Base-by-base conservation (phyloP, 1,140 invertebrate genomes). In the Uloborus diversus region DNA sequence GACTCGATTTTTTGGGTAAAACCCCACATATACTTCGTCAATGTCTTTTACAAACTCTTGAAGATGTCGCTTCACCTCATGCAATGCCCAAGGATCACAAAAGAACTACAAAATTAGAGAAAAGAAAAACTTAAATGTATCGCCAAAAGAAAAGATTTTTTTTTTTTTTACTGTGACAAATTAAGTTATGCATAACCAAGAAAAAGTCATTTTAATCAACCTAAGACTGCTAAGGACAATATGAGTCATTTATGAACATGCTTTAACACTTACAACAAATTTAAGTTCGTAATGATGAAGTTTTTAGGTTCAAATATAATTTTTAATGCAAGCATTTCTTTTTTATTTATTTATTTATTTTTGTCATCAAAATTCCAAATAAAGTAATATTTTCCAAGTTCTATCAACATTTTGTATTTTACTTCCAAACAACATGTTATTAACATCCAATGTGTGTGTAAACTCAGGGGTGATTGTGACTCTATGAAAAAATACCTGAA, bases 11-110 rank as follows among this genome's bases (percentile, higher is more conserved):
- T 78, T 78, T 11, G 73, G 73, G 4, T 65, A 37, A 20, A 33
- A 66, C 9, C 73, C 73, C n/a, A 78, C 73, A 53, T 32, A 78
- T 20, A 62, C 61, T 30, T 78, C 73, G 53, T 78, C 73, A 33
- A 78, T 30, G 4, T 51, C 28, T 64, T 42, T 64, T 7, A 20
- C 27, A 35, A 51, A 27, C 51, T 78, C 25, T n/a, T 7, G 23
- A 37, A 78, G 73, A 13, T 20, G 32, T 14, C n/a, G 25, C 57
- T 56, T 78, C 4, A 78, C 62, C 42, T 66, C 28, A 53, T 65
- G 73, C 4, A 78, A 27, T 27, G 53, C 33, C 33, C 30, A 25
- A 42, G 73, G 49, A 27, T 65, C 49, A 66, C 61, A 78, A 42
- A 28, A 37, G 42, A 78, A 78, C 73, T 78, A 28, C 27, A 75